Conservation (phyloP, 2,797 vertebrate genomes). For the Calcarius lapponicus region DNA sequence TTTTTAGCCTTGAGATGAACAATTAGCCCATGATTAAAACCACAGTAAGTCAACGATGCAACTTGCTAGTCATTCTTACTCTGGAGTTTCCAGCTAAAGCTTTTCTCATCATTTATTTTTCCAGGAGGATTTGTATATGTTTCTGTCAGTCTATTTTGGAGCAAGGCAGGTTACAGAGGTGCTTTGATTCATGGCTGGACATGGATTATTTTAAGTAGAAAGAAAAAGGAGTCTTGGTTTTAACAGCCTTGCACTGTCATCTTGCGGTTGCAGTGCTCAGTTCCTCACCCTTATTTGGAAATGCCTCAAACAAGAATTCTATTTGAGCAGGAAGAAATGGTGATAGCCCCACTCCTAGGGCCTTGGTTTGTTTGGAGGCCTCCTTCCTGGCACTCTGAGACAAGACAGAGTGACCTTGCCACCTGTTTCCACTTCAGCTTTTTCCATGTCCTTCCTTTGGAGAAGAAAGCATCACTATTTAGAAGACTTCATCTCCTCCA, state of each 20-base stretch:
- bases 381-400: slow-evolving; percentile 28
- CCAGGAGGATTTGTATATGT: neutral
- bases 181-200: neutral
- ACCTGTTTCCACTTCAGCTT: slow-evolving; percentile 1
- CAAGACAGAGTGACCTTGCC: neutral
- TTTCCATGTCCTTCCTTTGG: neutral
- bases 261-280: slow-evolving; percentile 11
- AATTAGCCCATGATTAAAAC: neutral
- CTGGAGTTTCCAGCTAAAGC: neutral
- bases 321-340: slow-evolving; percentile 22
- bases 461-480: neutral
- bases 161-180: neutral
- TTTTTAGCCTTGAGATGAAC: neutral
- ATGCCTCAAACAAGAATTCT: slow-evolving; percentile 26
- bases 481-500: neutral
- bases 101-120: slow-evolving; percentile 22
- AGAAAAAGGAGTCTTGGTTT: slow-evolving; percentile 1
- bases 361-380: neutral
- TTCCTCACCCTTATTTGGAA: slow-evolving; percentile 40
- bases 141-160: slow-evolving; percentile 9
- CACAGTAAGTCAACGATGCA: neutral
- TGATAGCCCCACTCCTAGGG: neutral
- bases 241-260: slow-evolving; percentile 46
- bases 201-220: slow-evolving; percentile 1
- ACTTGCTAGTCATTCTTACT: neutral